phyloP scores from a whole-genome alignment of 2,797 vertebrate species.

The Macropus fuliginosus region DNA sequence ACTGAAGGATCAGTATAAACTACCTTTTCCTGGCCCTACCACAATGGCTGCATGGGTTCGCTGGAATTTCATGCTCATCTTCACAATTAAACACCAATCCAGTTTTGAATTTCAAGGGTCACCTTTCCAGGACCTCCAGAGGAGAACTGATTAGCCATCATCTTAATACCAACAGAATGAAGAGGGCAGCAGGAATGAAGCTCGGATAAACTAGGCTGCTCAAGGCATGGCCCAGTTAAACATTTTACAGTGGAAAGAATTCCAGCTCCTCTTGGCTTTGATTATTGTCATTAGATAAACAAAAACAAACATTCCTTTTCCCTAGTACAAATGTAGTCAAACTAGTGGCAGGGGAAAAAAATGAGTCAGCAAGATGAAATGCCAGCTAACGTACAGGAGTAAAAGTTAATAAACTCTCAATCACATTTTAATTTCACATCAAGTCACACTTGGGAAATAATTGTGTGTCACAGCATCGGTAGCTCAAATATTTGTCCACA shows the following conservation, averaged over 20 bases:
- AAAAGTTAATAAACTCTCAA: conserved; percentile 20
- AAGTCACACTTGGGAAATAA: not conserved
- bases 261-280: not conserved
- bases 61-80: conserved; percentile 50
- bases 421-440: not conserved
- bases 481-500: not conserved
- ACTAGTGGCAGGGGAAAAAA: conserved; percentile 44
- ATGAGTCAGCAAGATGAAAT: not conserved
- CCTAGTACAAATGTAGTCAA: not conserved
- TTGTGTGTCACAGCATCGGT: not conserved
- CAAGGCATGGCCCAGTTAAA: not conserved
- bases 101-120: not conserved
- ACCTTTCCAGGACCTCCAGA: not conserved
- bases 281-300: not conserved
- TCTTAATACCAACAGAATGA: not conserved
- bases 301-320: not conserved
- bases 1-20: conserved; percentile 57
- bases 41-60: not conserved
- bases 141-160: not conserved
- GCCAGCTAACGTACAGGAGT: not conserved
- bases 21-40: conserved; percentile 28
- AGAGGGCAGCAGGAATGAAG: not conserved
- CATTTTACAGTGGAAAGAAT: conserved; percentile 17
- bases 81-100: conserved; percentile 4
- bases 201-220: not conserved